Evolutionary conservation across 2,113 vertebrate species (phyloP).

Genomic region (Hyla sarda): DNA sequence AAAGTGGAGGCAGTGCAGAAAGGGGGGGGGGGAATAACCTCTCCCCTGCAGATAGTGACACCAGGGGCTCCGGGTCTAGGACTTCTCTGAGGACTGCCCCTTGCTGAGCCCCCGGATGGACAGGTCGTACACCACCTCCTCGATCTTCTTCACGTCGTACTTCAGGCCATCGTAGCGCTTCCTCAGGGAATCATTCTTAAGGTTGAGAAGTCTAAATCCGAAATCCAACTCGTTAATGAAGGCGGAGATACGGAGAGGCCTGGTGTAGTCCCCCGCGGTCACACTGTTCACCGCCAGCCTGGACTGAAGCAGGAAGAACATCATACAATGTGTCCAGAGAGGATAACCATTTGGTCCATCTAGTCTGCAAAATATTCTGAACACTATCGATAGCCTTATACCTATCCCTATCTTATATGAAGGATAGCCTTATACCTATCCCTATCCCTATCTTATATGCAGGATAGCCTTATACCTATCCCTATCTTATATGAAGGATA

Average conservation of each 20-base stretch:
- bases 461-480: too few relatives aligned
- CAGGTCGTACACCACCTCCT: conserved; percentile 96
- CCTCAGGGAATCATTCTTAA: conserved; percentile 95
- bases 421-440: too few relatives aligned
- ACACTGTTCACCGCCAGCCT: conserved; percentile 97
- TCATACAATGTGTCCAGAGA: too few relatives aligned
- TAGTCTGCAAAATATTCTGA: too few relatives aligned
- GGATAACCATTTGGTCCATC: too few relatives aligned
- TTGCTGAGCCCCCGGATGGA: conserved; percentile 94
- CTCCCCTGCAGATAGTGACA: neutral
- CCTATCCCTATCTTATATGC: too few relatives aligned
- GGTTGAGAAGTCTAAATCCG: conserved; percentile 94
- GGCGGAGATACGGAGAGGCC: conserved; percentile 92
- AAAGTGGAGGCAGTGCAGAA: too few relatives aligned
- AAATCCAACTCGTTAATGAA: conserved; percentile 98
- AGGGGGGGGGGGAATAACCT: neutral
- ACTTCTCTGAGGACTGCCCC: conserved; percentile 76
- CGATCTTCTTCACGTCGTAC: conserved; percentile 98
- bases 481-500: too few relatives aligned
- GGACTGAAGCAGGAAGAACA: conserved; percentile 80
- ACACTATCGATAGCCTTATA: too few relatives aligned
- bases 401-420: too few relatives aligned
- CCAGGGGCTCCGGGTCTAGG: conserved; percentile 68
- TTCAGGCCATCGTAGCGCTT: conserved; percentile 98
- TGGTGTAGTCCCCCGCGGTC: conserved; percentile 90